phyloP scores from a whole-genome alignment of 2,888 invertebrate genomes.

The Apocheima hispidaria region DNA sequence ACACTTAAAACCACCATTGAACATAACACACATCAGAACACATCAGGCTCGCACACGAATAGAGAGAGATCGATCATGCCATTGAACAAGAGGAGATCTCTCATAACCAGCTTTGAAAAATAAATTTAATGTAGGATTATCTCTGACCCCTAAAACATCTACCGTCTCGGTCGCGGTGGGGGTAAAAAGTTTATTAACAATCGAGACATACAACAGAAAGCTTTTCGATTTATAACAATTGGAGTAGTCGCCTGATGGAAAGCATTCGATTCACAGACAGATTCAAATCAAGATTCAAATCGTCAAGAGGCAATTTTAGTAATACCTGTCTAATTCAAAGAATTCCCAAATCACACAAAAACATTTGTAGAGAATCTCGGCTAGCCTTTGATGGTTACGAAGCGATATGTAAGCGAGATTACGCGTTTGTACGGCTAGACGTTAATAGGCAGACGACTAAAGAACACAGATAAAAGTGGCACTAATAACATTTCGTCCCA shows the following conservation, averaged over 20 bases:
- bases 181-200: neutral
- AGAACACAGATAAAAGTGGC: conserved; percentile 28
- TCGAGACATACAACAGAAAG: neutral
- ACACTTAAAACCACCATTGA: neutral
- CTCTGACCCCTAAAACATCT: neutral
- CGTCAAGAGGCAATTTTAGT: conserved; percentile 3
- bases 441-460: conserved; percentile 25
- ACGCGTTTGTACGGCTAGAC: conserved; percentile 8
- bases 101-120: too few relatives aligned
- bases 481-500: conserved; percentile 32
- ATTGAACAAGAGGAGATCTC: too few relatives aligned
- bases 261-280: conserved; percentile 1
- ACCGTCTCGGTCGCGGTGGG: neutral
- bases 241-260: neutral
- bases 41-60: too few relatives aligned
- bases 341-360: conserved; percentile 8
- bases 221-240: conserved; percentile 7
- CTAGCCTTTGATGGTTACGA: conserved; percentile 17
- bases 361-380: conserved; percentile 8
- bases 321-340: conserved; percentile 13
- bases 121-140: neutral
- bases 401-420: conserved; percentile 13
- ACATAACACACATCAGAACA: too few relatives aligned
- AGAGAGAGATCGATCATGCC: too few relatives aligned
- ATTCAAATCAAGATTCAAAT: too few relatives aligned